Percentiles rank a stretch among this genome's conserved stretches.
Conservation (phyloP, 2,113 vertebrate genomes). For the Archocentrus centrarchus region DNA sequence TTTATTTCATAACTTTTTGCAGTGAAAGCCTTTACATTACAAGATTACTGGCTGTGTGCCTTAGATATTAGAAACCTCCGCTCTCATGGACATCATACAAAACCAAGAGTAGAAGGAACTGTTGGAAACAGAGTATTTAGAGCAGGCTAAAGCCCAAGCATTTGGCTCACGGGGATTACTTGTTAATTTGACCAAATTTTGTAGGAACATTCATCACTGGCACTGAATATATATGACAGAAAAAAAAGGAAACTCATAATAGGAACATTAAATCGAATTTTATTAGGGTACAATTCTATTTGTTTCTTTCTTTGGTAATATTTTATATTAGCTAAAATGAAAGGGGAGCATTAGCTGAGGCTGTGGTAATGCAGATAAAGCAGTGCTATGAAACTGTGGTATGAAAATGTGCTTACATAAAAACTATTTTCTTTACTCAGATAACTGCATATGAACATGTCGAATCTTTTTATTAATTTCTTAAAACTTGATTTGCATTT, state of each 20-base stretch:
- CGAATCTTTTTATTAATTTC: neutral
- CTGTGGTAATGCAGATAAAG: neutral
- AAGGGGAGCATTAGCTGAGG: no score
- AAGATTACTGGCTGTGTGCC: conserved; percentile 1
- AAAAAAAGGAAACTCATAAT: neutral
- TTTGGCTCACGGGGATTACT: neutral
- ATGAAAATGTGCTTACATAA: neutral
- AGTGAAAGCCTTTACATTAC: conserved; percentile 9
- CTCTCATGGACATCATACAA: neutral
- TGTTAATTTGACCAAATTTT: neutral
- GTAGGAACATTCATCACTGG: neutral
- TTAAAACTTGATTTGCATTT: no score
- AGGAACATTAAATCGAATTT: neutral
- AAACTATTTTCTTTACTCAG: neutral
- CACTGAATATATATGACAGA: neutral
- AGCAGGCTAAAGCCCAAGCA: neutral
- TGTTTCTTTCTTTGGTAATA: no score
- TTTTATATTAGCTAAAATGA: no score
- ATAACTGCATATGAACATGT: neutral
- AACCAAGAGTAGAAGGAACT: neutral
- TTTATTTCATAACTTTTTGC: conserved; percentile 25
- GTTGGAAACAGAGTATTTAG: neutral
- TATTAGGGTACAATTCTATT: neutral
- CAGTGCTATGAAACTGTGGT: neutral
- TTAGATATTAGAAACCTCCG: neutral